A percentile compares a stretch with the other conserved stretches of the same genome.
These are phyloP conservation scores for Bubalus kerabau DNA, from an alignment of 2,113 vertebrate genomes.

Conservation along the genomic window DNA sequence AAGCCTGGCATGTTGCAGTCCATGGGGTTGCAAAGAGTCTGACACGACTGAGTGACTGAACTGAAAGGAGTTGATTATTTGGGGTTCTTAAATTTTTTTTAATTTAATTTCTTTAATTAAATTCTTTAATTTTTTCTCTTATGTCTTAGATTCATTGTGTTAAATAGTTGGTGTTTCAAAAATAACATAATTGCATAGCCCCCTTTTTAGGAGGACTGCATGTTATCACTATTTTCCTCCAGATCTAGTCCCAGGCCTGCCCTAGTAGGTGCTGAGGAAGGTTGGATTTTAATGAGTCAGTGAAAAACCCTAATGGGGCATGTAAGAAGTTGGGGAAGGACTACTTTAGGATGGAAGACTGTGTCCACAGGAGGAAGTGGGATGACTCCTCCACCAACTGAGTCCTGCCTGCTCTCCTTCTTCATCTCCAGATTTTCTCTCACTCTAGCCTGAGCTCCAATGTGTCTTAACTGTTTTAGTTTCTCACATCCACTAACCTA, in stretches of 20 bases:
- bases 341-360: neutral
- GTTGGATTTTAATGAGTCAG: neutral
- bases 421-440: neutral
- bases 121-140: neutral
- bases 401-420: neutral
- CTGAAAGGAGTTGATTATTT: neutral
- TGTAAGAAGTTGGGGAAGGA: neutral
- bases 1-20: rapidly evolving
- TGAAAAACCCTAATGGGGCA: neutral
- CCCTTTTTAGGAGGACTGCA: neutral
- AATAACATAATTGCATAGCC: neutral
- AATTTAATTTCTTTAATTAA: too few relatives aligned
- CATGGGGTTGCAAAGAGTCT: too few relatives aligned
- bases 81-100: neutral
- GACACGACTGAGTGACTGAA: too few relatives aligned
- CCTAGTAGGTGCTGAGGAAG: neutral
- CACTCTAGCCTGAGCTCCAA: neutral
- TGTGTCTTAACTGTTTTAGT: neutral
- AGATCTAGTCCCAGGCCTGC: rapidly evolving
- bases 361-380: too few relatives aligned
- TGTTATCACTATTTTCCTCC: neutral
- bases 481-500: neutral
- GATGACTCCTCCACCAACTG: neutral
- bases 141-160: neutral
- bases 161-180: neutral